A percentile compares a stretch with the other conserved stretches of the same genome.
These are phyloP conservation scores for Crocidura indochinensis DNA, from an alignment of 2,797 vertebrate species.

Conservation along the genomic window DNA sequence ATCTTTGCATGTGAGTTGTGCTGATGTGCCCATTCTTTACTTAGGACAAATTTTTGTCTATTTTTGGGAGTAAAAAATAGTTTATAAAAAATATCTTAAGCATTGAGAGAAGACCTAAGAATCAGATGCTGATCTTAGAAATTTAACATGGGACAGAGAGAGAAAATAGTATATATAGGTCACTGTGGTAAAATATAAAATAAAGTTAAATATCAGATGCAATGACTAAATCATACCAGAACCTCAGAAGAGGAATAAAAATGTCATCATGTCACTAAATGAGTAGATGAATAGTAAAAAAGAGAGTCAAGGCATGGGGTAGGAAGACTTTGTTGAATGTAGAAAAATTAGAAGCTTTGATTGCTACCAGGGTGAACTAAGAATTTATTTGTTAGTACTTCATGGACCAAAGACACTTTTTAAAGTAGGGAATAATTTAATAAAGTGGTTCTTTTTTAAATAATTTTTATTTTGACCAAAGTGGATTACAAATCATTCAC, in stretches of 20 bases:
- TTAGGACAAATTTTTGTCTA: neutral
- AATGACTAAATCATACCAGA: neutral
- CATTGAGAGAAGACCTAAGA: neutral
- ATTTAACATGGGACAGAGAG: conserved; percentile 7
- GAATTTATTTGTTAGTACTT: neutral
- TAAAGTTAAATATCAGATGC: neutral
- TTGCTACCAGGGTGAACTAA: neutral
- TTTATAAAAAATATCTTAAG: neutral
- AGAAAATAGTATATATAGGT: neutral
- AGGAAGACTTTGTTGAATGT: neutral
- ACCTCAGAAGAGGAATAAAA: no score
- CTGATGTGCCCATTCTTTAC: neutral
- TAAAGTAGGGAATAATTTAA: neutral
- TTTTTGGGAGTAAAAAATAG: conserved; percentile 5
- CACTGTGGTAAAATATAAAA: neutral
- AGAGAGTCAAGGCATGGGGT: neutral
- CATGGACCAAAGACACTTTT: neutral
- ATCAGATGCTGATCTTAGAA: conserved; percentile 35
- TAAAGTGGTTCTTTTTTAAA: neutral
- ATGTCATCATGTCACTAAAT: no score
- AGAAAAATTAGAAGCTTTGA: neutral
- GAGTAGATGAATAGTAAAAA: neutral
- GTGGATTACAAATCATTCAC: no score
- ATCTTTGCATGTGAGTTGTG: neutral
- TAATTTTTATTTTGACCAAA: no score